Evolutionary conservation across 2,797 vertebrate species (phyloP), one percentile per base, ranked within the genome.

Genomic region (Semotilus atromaculatus): DNA sequence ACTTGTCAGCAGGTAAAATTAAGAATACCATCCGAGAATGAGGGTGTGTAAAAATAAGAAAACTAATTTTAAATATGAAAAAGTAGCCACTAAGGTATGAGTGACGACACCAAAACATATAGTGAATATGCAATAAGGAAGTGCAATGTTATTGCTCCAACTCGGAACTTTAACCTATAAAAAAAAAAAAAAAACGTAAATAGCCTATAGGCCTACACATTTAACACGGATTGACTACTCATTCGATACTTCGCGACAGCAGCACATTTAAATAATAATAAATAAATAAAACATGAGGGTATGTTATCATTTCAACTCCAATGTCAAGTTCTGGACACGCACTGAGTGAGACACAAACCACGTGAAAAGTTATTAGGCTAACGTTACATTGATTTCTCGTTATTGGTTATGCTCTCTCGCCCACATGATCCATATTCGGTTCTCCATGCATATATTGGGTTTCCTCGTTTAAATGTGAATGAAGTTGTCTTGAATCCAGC

Each of bases 111-210:
- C 29, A 60, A 79, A 81, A 74, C 51, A 60, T 62, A 79, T 82
- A 64, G 68, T 71, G 72, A 88, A 85, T 83, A 89, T 89, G 84
- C 86, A 88, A 89, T 89, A 88, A 90, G 90, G 90, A 91, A 90
- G 90, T 91, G 68, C 66, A 43, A 71, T 75, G 84, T 75, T 84
- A 75, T 70, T 79, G 75, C 74, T 66, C 64, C 34, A 75, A 77
- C 64, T 81, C 78, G 58, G 34, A 43, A 64, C 70, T 18, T 23
- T 7, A 19, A 55, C 48, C 1, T 9, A 40, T 14, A 51, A 70
- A 45, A 40, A 1, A 38, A 38, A 8, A 38, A 0, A 38, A 40
- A 40, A 14, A 14, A 4, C 13, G 14, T 9, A 40, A 40, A 45
- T 5, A 48, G 45, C 23, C 0, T 1, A 45, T 13, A 31, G 31